These are phyloP conservation scores for Ceratothoa steindachneri DNA, from an alignment of 2,888 invertebrate species.

Conservation along the genomic window DNA sequence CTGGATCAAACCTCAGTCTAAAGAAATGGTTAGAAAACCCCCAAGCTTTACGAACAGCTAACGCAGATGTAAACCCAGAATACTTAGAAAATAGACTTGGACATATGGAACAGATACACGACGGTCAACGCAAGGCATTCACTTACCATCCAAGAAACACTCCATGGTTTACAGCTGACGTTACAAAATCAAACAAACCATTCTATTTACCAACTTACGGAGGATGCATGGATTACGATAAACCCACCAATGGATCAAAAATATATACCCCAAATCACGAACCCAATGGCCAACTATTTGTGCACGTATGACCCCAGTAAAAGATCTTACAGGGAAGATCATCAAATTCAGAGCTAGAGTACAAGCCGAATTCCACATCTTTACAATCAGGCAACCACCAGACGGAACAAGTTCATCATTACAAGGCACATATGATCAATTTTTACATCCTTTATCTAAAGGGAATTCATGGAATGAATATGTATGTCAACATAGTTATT, in stretches of 20 bases:
- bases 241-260: neutral
- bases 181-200: neutral
- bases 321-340: no score
- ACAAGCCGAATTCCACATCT: no score
- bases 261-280: no score
- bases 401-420: no score
- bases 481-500: no score
- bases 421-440: no score
- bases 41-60: neutral
- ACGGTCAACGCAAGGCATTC: neutral
- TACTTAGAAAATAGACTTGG: neutral
- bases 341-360: no score
- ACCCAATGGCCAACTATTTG: no score
- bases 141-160: neutral
- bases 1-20: neutral
- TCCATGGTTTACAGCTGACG: neutral
- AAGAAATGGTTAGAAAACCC: neutral
- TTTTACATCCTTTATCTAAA: no score
- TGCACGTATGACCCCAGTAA: no score
- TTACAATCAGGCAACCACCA: no score
- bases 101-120: neutral
- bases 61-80: neutral
- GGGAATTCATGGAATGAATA: no score
- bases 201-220: neutral
- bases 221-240: neutral